Evolutionary conservation across 2,888 invertebrate genomes (phyloP).

Genomic region (Gymnoscelis rufifasciata): DNA sequence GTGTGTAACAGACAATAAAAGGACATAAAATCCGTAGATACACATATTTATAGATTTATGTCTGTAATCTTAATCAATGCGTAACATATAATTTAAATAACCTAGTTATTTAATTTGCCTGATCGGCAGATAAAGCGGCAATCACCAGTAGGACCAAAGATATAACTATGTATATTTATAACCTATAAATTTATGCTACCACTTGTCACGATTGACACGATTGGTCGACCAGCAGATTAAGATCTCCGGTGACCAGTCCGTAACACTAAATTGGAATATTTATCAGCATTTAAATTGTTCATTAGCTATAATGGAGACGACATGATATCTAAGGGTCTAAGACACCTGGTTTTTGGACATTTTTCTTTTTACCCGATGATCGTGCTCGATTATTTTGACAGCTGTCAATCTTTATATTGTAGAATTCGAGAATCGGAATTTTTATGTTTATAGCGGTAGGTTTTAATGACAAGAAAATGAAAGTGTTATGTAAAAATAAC

Average conservation of each 20-base stretch:
- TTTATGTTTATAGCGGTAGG: no score
- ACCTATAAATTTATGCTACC: conserved; percentile 10
- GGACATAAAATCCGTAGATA: no score
- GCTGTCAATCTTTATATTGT: conserved; percentile 7
- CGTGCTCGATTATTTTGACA: conserved; percentile 8
- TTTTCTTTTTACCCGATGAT: conserved; percentile 5
- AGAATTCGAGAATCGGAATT: no score
- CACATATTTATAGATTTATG: no score
- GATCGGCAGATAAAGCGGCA: conserved; percentile 3
- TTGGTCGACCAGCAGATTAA: conserved; percentile 13
- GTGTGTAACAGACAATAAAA: no score
- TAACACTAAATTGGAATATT: conserved; percentile 17
- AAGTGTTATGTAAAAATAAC: no score
- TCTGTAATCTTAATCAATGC: no score
- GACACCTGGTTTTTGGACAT: conserved; percentile 6
- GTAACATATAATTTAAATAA: no score
- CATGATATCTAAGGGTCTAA: conserved; percentile 9
- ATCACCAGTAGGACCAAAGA: neutral
- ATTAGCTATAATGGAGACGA: conserved; percentile 17
- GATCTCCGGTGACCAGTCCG: conserved; percentile 13
- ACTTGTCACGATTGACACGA: conserved; percentile 13
- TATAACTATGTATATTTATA: conserved; percentile 13
- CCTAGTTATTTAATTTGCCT: neutral
- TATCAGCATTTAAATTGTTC: conserved; percentile 24
- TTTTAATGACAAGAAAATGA: no score